Evolutionary conservation across 2,888 invertebrate genomes (phyloP).

Genomic region (Pardosa pseudoannulata): DNA sequence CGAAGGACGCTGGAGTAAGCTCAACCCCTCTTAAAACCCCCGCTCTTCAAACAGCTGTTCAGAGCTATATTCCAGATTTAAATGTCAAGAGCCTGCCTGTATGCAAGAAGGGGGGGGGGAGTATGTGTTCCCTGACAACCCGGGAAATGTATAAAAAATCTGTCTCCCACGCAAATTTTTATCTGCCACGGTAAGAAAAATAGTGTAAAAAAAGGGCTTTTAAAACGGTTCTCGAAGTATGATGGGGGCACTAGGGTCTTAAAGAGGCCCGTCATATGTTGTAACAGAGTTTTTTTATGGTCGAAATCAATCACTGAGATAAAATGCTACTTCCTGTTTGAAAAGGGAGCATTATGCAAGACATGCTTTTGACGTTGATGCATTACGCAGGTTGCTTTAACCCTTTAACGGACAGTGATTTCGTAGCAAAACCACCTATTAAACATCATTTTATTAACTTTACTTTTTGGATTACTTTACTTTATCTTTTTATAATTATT

Average conservation of each 20-base stretch:
- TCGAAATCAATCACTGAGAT: conserved; percentile 45
- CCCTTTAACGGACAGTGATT: no score
- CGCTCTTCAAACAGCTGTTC: conserved; percentile 49
- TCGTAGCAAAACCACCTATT: no score
- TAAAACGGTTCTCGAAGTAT: neutral
- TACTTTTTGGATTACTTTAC: no score
- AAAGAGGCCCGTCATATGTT: conserved; percentile 10
- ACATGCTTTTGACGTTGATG: neutral
- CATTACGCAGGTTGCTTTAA: no score
- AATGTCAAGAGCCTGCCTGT: conserved; percentile 24
- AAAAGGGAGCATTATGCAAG: conserved; percentile 19
- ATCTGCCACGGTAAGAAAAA: conserved; percentile 14
- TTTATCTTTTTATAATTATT: no score
- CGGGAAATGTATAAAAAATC: conserved; percentile 29
- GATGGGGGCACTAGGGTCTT: neutral
- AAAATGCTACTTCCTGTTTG: conserved; percentile 34
- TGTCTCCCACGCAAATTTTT: conserved; percentile 56
- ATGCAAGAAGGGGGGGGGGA: neutral
- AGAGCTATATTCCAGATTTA: conserved; percentile 1
- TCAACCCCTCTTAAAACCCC: neutral
- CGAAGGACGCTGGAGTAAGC: neutral
- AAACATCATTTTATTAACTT: no score
- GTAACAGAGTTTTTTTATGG: conserved; percentile 21
- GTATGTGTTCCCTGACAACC: neutral
- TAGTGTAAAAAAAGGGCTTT: neutral